Evolutionary conservation across 2,113 vertebrate species (phyloP).

Genomic region (Caretta caretta): DNA sequence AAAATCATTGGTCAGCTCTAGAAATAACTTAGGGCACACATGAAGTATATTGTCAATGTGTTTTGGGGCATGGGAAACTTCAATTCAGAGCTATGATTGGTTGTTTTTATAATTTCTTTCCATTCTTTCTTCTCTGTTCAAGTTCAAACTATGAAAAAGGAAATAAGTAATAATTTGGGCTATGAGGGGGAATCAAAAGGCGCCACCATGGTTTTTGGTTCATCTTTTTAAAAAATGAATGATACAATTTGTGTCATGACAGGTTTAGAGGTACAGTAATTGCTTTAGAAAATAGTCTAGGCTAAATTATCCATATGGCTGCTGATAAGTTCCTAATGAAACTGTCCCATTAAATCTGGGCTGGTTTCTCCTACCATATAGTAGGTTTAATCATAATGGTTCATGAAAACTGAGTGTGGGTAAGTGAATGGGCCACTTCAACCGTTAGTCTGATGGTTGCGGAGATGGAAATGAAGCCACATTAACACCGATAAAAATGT

Average conservation of each 20-base stretch:
- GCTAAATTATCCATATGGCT: not conserved
- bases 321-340: slow-evolving; percentile 7
- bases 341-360: not conserved
- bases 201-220: not conserved
- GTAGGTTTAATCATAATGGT: slow-evolving; percentile 26
- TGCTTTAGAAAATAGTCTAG: slow-evolving; percentile 1
- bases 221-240: not conserved
- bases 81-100: not conserved
- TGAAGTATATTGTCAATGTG: not conserved
- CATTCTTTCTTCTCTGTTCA: not conserved
- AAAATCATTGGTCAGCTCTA: not conserved
- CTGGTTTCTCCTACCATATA: not conserved
- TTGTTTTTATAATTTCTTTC: not conserved
- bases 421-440: slow-evolving; percentile 31
- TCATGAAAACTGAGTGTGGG: not conserved
- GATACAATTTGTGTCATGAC: not conserved
- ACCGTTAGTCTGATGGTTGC: not conserved
- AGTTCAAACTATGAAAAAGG: not conserved
- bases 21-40: not conserved
- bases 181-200: not conserved
- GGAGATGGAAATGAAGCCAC: slow-evolving; percentile 20
- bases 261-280: not conserved
- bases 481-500: slow-evolving; percentile 38
- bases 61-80: not conserved
- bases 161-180: not conserved